These are phyloP conservation scores for Scleropages formosus DNA, from an alignment of 2,797 vertebrate genomes.

Conservation along the genomic window DNA sequence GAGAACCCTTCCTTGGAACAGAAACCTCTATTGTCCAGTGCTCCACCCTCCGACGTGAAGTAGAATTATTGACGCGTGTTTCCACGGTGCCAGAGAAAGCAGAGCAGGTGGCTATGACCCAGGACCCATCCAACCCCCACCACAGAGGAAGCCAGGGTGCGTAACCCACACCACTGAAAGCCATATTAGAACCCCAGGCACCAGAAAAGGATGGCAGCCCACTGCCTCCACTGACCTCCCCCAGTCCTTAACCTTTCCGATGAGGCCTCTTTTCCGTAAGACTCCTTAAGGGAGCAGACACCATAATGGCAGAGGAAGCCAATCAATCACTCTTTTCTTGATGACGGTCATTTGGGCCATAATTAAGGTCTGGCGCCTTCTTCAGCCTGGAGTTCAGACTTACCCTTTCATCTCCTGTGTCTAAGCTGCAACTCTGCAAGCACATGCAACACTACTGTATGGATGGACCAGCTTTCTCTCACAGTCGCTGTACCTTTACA, in stretches of 20 bases:
- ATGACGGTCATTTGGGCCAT: not conserved
- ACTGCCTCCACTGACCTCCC: not conserved
- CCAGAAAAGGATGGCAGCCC: not conserved
- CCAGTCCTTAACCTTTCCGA: conserved; percentile 17
- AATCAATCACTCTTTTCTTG: conserved; percentile 28
- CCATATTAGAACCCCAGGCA: conserved; percentile 17
- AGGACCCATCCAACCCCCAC: not conserved
- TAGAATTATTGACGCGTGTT: conserved; percentile 3
- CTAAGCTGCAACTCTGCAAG: not conserved
- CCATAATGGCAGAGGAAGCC: conserved; percentile 28
- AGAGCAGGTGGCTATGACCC: not conserved
- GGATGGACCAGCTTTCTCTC: no score
- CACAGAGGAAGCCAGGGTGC: not conserved
- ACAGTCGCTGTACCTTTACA: no score
- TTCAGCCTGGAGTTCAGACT: not conserved
- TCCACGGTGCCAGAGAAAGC: not conserved
- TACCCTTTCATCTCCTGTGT: not conserved
- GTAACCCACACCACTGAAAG: not conserved
- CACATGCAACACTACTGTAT: not conserved
- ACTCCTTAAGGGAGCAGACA: no score
- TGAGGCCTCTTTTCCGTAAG: conserved; percentile 24
- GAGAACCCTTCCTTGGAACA: not conserved
- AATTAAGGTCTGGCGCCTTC: conserved; percentile 5
- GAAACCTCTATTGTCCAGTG: not conserved
- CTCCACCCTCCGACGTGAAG: not conserved